Conservation (phyloP, 2,113 vertebrate species). For the Hemicordylus capensis region DNA sequence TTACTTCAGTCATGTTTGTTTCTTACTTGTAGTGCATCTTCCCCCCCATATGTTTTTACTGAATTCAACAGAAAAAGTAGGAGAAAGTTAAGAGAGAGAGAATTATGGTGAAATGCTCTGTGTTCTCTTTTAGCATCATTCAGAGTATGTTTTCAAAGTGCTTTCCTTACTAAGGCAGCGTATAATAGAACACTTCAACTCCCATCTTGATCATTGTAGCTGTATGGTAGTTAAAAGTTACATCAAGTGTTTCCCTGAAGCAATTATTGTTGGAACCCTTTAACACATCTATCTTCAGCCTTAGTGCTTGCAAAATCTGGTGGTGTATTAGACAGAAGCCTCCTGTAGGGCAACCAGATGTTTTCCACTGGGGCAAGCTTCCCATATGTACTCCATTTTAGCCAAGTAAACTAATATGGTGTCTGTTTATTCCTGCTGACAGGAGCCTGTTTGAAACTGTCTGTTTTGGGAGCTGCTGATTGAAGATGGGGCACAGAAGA, state of each 20-base stretch:
- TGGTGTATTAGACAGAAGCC: slow-evolving; percentile 15
- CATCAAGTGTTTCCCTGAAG: slow-evolving; percentile 14
- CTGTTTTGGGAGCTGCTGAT: not conserved
- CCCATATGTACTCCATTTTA: slow-evolving; percentile 11
- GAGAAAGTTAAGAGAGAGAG: not conserved
- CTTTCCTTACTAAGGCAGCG: not conserved
- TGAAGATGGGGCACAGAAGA: not conserved
- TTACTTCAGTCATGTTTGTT: not conserved
- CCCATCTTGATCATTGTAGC: slow-evolving; percentile 13
- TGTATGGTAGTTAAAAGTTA: slow-evolving; percentile 23
- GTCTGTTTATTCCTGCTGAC: slow-evolving; percentile 19
- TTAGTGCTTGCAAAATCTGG: slow-evolving; percentile 2
- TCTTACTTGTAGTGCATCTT: not conserved
- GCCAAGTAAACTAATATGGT: slow-evolving; percentile 16
- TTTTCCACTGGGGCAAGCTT: slow-evolving; percentile 20
- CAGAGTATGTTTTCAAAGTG: not conserved
- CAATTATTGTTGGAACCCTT: slow-evolving; percentile 10
- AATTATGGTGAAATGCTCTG: not conserved
- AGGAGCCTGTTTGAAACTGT: slow-evolving; percentile 24
- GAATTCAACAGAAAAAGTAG: not conserved
- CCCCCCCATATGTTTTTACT: not conserved
- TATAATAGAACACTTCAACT: slow-evolving; percentile 5
- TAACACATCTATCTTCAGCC: slow-evolving; percentile 1
- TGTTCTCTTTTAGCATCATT: not conserved
- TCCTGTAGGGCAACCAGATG: slow-evolving; percentile 28